Base-by-base conservation (phyloP, 1,140 invertebrate species). In the Zaprionus nigranus region DNA sequence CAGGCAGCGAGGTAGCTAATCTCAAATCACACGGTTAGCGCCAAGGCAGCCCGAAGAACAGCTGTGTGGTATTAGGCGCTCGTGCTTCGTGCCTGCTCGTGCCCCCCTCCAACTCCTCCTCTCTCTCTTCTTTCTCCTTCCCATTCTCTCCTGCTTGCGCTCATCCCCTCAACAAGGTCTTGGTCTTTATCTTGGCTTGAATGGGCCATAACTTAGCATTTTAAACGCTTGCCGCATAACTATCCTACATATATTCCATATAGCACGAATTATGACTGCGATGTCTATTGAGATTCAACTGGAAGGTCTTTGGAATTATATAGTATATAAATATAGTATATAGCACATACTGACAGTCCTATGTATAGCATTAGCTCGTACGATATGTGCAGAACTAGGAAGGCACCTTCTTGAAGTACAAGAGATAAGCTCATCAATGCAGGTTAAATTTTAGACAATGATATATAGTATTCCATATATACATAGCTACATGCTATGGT, bases 1-100 rank as follows among this genome's bases (percentile, higher is more conserved):
- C 6, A 53, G 73, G 60, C 49, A 51, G 71, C 43, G 46, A 54
- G 58, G 53, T 24, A 59, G 49, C 75, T 86, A 86, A 85, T 85
- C 82, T 75, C 58, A 59, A 81, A 81, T 85, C 82, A 79, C 71
- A 77, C 77, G 61, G 75, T 67, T 86, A 85, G 82, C 82, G 82
- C 79, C 74, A 81, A 65, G 51, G 36, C 36, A 34, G 5, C 13
- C 38, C 20, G 30, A 54, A 12, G 81, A 75, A 68, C 82, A 84
- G 82, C 82, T 84, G 82, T 81, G 68, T 79, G 78, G 82, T 82
- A 83, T 84, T 84, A 70, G 54, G 51, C 54, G 40, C 66, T 61
- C 49, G 38, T 65, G 64, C 68, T 57, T 49, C 73, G 62, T 67
- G n/a, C 24, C 61, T 72, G n/a, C 34, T 59, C 34, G 49, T 61